Percentiles rank a stretch among this genome's conserved stretches.
phyloP scores from a whole-genome alignment of 2,888 invertebrate genomes.

The Tenthredo livida region DNA sequence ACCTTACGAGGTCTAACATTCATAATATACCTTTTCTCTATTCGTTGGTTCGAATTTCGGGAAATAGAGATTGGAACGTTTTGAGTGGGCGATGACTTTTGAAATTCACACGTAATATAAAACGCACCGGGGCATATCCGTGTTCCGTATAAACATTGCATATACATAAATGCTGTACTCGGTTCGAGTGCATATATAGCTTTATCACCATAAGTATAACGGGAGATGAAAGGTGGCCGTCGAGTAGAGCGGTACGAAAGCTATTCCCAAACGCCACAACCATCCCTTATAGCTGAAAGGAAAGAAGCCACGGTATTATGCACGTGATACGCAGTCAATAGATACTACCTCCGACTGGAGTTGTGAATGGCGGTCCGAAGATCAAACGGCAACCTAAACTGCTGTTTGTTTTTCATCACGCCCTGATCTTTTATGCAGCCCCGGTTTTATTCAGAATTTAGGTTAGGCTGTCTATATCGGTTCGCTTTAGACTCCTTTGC shows the following conservation, averaged over 20 bases:
- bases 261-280: constrained; percentile 73
- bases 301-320: constrained; percentile 50
- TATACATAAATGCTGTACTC: constrained; percentile 2
- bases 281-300: constrained; percentile 43
- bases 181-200: constrained; percentile 31
- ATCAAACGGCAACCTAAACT: constrained; percentile 78
- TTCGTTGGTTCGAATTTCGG: background rate
- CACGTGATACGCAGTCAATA: constrained; percentile 70
- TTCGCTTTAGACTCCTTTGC: constrained; percentile 52
- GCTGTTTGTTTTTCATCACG: constrained; percentile 78
- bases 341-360: constrained; percentile 74
- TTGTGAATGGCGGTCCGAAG: constrained; percentile 76
- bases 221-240: constrained; percentile 72
- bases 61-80: background rate
- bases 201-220: constrained; percentile 47
- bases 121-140: background rate
- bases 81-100: background rate
- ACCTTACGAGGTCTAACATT: background rate
- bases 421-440: constrained; percentile 77
- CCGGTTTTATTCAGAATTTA: constrained; percentile 77
- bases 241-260: constrained; percentile 68
- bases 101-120: background rate
- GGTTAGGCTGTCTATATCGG: constrained; percentile 68
- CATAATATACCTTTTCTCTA: background rate
- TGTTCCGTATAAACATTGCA: background rate